Evolutionary conservation across 1,140 invertebrate genomes (phyloP), one percentile per base, ranked within the genome.

Genomic region (Drosophila santomea): DNA sequence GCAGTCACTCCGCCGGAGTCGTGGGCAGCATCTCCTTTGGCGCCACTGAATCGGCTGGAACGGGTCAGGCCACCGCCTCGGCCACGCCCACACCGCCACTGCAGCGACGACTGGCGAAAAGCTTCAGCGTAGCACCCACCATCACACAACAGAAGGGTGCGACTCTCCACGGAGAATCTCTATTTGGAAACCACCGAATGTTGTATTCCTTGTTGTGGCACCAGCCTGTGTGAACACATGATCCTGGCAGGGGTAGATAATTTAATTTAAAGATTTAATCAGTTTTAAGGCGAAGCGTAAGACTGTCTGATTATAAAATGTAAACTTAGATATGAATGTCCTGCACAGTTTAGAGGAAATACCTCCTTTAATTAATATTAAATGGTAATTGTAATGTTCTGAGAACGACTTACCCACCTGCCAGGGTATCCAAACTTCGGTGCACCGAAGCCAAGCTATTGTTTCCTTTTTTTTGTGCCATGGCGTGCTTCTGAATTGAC

Each of bases 91-190:
- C 96, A 74, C 96, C 96, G 68, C 96, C 96, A 61, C 94, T 96
- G 57, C 96, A 97, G 92, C 94, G 96, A 77, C 94, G 96, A 81
- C 94, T 97, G 86, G 96, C 97, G 74, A 97, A 97, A 94, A 97
- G 96, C 93, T 97, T 97, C 94, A 97, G 96, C 93, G 96, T 97
- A 80, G 94, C 95, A 80, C 94, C 95, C 78, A 95, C 95, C 81
- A 93, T 78, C 43, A 85, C 90, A 43, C 88, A 90, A 62, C 91
- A 92, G 67, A 92, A 92, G 91, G 91, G 91, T 92, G 83, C 85
- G 91, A 32, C n/a, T 36, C 43, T 41, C 50, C 50, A 15, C 38
- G 39, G 7, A 6, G 32, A 20, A 20, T 28, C 32, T 38, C 15
- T 64, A 66, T 69, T 58, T 58, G 55, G 54, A 57, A n/a, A 17